phyloP scores from a whole-genome alignment of 2,113 vertebrate genomes.

The Scopus umbretta region DNA sequence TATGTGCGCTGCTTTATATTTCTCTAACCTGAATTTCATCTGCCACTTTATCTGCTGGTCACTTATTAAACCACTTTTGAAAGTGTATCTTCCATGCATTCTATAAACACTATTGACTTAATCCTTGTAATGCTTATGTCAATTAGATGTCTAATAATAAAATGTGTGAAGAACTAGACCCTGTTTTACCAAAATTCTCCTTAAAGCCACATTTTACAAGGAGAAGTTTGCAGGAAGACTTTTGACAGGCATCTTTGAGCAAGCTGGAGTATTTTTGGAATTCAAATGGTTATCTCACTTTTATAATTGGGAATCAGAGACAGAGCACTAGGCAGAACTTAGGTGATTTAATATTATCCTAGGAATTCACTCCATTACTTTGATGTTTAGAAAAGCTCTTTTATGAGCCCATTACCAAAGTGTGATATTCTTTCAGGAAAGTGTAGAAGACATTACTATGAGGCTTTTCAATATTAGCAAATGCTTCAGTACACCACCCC shows the following conservation, averaged over 20 bases:
- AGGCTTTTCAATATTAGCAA: background rate
- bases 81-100: background rate
- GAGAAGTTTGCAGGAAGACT: background rate
- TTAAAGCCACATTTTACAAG: background rate
- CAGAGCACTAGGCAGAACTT: background rate
- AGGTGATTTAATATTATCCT: background rate
- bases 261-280: background rate
- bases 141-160: background rate
- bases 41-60: background rate
- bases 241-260: background rate
- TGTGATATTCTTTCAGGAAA: background rate
- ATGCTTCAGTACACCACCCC: background rate
- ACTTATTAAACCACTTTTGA: background rate
- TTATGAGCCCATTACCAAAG: background rate
- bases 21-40: background rate
- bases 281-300: background rate
- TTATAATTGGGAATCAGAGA: background rate
- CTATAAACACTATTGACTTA: background rate
- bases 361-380: background rate
- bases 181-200: background rate
- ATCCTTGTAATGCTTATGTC: background rate
- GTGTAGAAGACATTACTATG: background rate
- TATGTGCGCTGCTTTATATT: background rate
- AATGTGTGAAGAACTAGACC: background rate
- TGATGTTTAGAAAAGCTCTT: conserved; percentile 7